Base-by-base conservation (phyloP, 2,797 vertebrate genomes). In the Sebastes matsubarae region DNA sequence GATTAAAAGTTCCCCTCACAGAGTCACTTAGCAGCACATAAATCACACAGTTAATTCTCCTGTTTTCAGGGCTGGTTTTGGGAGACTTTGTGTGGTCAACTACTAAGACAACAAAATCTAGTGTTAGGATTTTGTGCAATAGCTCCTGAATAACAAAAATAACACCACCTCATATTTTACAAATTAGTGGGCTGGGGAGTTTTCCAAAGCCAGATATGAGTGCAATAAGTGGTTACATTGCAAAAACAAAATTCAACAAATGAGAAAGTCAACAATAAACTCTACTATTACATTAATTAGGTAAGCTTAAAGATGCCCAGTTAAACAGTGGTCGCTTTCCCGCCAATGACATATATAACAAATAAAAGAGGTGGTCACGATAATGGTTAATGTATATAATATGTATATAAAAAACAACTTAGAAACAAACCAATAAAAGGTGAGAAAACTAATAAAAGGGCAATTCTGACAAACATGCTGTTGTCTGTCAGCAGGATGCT, bases 321-420 rank as follows among this genome's bases (percentile, higher is more conserved):
- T 54, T 60, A 0, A 68, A 75, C 68, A 50, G 50, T 61, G 24
- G 30, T 3, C 22, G 20, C 74, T 92, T 94, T 93, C 92, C 92
- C 93, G 93, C 93, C 93, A 93, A 90, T 42, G 58, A 72, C 13
- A 75, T 63, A 66, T 7, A 75, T 72, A 82, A 81, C 83, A 78
- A 38, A 80, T 42, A 13, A 59, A 57, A 38, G 13, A 67, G 24
- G 58, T 12, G 24, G 46, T 7, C 25, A 12, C 5, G 1, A n/a
- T 5, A 36, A 24, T 2, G 1, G 1, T 2, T 1, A 1, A 9
- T 1, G 5, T 1, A 22, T 5, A 5, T 3, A 34, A 25, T 2
- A 4, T 0, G 0, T 3, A 38, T 38, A 38, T 24, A 2, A n/a
- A 11, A 30, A 30, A 12, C 1, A 2, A 9, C 8, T 11, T 11